Evolutionary conservation across 2,113 vertebrate genomes (phyloP), one percentile per base, ranked within the genome.

Genomic region (Rhabdomys dilectus): DNA sequence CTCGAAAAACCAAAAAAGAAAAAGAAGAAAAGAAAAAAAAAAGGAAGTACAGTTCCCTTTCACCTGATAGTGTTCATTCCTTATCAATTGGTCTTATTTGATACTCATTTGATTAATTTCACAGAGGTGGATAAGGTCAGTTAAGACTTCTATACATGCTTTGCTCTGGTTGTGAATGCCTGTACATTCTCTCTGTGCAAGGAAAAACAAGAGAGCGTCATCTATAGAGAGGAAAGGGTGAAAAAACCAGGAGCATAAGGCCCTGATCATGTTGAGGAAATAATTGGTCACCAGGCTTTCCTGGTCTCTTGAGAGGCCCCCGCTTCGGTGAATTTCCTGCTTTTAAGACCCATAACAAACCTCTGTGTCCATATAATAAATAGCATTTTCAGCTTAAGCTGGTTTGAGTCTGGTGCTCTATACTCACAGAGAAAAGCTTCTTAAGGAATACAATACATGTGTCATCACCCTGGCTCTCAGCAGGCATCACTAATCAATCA

Each of bases 401-500:
- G 92, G 70, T 64, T 36, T 80, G 81, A 90, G 31, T 92, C 78
- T 8, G 4, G 15, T 70, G 87, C 58, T 94, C 70, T 95, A 48
- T 68, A 73, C 75, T 90, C 36, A 39, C 9, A 80, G 77, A 19
- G 85, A 51, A 29, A 94, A 90, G 88, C 48, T 36, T 94, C 66
- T 77, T 96, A 88, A 95, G 19, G 39, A 87, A 91, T 21, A 81
- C 24, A 92, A 48, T 51, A 39, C 26, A 24, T 72, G n/a, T 58
- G 64, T 90, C 39, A 88, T 48, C 42, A 56, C n/a, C 19, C 62
- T 48, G 64, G 36, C 42, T 89, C 31, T 93, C 92, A 93, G 78
- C 78, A 95, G 84, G 68, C 94, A 91, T 97, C 75, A 58, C 70
- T 66, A 81, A 92, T 93, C 88, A 62, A 94, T 77, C 91, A 76